Evolutionary conservation across 2,797 vertebrate genomes (phyloP), one percentile per base, ranked within the genome.

Genomic region (Sebastes trivittatus): DNA sequence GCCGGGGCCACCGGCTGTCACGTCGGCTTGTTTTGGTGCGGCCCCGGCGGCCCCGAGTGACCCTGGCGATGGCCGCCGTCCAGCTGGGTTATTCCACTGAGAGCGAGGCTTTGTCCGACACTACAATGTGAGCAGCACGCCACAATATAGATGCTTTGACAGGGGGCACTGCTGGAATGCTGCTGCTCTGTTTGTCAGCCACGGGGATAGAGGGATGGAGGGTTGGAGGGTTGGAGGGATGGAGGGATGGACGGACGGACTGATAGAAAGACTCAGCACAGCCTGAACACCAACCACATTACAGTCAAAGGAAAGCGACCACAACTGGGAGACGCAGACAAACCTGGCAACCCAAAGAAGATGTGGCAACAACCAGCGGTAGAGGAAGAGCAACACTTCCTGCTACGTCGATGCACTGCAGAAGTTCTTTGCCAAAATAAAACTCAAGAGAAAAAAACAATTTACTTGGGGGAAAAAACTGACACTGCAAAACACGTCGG

Each of bases 101-200:
- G 90, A 93, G 92, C 78, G 27, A 70, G 73, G 78, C 92, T 95
- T 95, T 94, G 93, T 96, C 85, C 77, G 78, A 82, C 78, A 82
- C 81, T 91, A 95, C 95, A 96, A 96, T 94, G 88, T 75, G 87
- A 85, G 75, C 83, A 54, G 74, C 78, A 72, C 73, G 75, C 88
- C 93, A 94, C 88, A 95, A 93, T 94, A 87, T 77, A 75, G 88
- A 83, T 63, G 82, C 90, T 93, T 93, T 91, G 88, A 91, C 72
- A 86, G 79, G 88, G 86, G 86, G 87, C 84, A 83, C 81, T 78
- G 83, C 80, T 81, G 92, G 93, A 94, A 94, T 93, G 91, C 85
- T 46, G 87, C 78, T 80, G 30, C 72, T 49, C 82, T 91, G 85
- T 87, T 78, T 81, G 87, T 77, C 55, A 49, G 72, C 77, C 58